Evolutionary conservation across 1,140 invertebrate species (phyloP).

Genomic region (Drosophila oshimai): DNA sequence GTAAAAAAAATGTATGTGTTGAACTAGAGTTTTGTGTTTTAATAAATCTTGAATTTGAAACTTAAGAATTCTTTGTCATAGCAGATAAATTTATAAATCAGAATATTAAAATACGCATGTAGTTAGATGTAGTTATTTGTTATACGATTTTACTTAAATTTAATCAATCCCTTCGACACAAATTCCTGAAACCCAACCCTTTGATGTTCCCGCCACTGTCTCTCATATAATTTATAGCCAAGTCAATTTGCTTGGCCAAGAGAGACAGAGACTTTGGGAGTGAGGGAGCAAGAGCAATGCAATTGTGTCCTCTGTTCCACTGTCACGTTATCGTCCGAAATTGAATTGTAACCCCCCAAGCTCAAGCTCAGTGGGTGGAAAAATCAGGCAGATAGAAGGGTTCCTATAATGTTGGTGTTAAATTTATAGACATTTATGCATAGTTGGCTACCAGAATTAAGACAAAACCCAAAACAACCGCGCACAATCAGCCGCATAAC

Average conservation of each 20-base stretch:
- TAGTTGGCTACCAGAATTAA: constrained; percentile 13
- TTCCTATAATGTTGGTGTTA: constrained; percentile 20
- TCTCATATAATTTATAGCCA: constrained; percentile 58
- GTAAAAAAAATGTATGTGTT: too few species aligned
- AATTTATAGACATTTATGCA: constrained; percentile 57
- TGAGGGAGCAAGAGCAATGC: constrained; percentile 17
- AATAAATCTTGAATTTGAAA: too few species aligned
- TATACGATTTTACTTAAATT: too few species aligned
- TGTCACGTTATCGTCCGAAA: constrained; percentile 40
- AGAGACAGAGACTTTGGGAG: constrained; percentile 6
- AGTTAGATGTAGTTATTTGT: too few species aligned
- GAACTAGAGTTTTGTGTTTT: too few species aligned
- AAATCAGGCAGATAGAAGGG: not conserved
- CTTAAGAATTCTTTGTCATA: too few species aligned
- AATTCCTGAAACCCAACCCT: too few species aligned
- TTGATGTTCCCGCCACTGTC: constrained; percentile 2
- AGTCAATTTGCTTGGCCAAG: constrained; percentile 52
- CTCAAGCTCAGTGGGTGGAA: not conserved
- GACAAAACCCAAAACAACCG: constrained; percentile 29
- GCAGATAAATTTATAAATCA: too few species aligned
- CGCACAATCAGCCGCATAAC: constrained; percentile 63
- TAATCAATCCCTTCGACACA: too few species aligned
- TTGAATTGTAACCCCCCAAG: constrained; percentile 57
- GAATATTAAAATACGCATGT: too few species aligned
- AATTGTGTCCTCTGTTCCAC: constrained; percentile 44